phyloP scores from a whole-genome alignment of 2,113 vertebrate species.

The Pseudonaja textilis region DNA sequence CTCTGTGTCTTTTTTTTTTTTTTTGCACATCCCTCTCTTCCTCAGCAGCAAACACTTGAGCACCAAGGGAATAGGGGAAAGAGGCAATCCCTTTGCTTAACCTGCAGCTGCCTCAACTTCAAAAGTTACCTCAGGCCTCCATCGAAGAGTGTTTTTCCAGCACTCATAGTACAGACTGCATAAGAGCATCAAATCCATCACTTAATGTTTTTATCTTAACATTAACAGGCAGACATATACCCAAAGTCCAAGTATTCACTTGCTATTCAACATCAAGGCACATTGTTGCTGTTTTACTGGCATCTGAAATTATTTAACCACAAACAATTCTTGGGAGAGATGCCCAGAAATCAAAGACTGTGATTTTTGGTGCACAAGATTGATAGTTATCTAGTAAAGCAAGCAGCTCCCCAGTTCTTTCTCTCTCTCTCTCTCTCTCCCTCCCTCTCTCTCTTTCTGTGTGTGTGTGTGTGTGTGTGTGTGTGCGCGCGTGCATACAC shows the following conservation, averaged over 20 bases:
- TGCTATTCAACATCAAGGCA: constrained; percentile 28
- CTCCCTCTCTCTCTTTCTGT: too few species aligned
- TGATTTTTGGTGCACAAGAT: neutral
- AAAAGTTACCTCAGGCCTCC: neutral
- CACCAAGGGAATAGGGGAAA: neutral
- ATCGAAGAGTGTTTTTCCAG: neutral
- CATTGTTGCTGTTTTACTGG: constrained; percentile 49
- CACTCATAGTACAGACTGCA: neutral
- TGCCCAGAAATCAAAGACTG: constrained; percentile 22
- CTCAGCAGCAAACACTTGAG: neutral
- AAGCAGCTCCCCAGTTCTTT: neutral
- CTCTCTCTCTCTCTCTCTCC: too few species aligned
- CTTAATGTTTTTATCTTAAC: neutral
- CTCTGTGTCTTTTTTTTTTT: too few species aligned
- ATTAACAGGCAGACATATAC: neutral
- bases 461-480: neutral
- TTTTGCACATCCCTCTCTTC: neutral
- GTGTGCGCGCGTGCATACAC: neutral
- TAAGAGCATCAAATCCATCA: neutral
- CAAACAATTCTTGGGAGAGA: constrained; percentile 51
- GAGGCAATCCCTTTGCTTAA: neutral
- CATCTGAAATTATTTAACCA: constrained; percentile 53
- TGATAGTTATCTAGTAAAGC: constrained; percentile 20
- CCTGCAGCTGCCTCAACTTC: neutral
- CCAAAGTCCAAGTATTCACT: neutral